Conservation (phyloP, 2,888 invertebrate genomes). For the Drosophila monieri region DNA sequence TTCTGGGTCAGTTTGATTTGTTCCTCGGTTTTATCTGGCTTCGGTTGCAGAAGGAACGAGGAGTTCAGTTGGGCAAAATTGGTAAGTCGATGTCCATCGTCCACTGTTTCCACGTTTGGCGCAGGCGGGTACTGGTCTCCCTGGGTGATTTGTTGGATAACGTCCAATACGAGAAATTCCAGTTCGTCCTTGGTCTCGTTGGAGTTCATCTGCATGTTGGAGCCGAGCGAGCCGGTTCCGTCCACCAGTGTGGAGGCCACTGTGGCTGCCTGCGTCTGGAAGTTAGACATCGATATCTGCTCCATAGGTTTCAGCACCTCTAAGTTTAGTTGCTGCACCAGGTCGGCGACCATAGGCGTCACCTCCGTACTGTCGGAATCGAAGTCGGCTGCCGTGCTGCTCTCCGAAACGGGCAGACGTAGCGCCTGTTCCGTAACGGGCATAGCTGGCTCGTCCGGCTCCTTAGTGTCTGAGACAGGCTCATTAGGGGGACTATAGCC, state of each 20-base stretch:
- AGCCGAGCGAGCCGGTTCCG: constrained; percentile 64
- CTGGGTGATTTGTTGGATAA: constrained; percentile 80
- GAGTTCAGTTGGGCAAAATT: constrained; percentile 81
- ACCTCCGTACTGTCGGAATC: constrained; percentile 56
- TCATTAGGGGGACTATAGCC: background rate
- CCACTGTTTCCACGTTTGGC: constrained; percentile 13
- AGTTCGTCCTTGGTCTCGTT: constrained; percentile 81
- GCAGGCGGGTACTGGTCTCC: constrained; percentile 39
- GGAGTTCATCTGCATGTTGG: constrained; percentile 65
- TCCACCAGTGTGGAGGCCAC: constrained; percentile 83
- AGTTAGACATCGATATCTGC: constrained; percentile 81
- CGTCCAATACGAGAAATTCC: constrained; percentile 82
- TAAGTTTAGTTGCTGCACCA: constrained; percentile 73
- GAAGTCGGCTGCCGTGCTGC: constrained; percentile 48
- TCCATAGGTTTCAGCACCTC: constrained; percentile 71
- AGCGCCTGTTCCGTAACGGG: constrained; percentile 37
- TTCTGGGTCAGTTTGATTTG: constrained; percentile 15
- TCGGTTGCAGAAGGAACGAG: constrained; percentile 67
- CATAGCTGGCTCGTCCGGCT: constrained; percentile 4
- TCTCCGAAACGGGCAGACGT: constrained; percentile 61
- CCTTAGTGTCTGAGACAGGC: background rate
- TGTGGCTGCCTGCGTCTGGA: constrained; percentile 83
- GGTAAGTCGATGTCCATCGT: constrained; percentile 73
- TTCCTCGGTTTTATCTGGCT: constrained; percentile 16
- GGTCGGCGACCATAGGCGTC: constrained; percentile 69